These are phyloP conservation scores for Castor canadensis DNA, from an alignment of 2,113 vertebrate species.

Conservation along the genomic window DNA sequence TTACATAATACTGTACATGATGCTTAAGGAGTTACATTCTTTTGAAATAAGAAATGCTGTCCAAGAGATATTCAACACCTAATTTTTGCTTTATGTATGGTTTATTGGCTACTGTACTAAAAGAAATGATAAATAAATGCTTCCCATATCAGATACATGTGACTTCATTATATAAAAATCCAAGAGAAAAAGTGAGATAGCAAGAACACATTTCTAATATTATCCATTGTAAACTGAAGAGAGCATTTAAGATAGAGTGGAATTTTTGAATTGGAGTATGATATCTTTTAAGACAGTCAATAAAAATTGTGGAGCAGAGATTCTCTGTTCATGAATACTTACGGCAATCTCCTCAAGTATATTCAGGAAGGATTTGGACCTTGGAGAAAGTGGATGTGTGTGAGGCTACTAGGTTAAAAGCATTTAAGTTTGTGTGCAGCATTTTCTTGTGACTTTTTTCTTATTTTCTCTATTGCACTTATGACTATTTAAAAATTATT, in stretches of 20 bases:
- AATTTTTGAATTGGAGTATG: neutral
- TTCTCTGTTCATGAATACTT: neutral
- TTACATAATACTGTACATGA: neutral
- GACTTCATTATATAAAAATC: neutral
- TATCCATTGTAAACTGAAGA: neutral
- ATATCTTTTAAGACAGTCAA: neutral
- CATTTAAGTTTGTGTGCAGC: neutral
- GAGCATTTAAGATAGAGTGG: neutral
- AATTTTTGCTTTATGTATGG: neutral
- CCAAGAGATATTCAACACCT: neutral
- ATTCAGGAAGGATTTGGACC: neutral
- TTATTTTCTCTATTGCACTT: neutral
- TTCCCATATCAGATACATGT: neutral
- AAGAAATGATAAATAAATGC: neutral
- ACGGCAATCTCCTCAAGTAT: neutral
- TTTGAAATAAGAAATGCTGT: neutral
- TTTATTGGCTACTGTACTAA: neutral
- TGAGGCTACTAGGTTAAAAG: neutral
- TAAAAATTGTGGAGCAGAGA: neutral
- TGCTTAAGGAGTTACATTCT: neutral
- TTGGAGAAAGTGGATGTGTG: neutral
- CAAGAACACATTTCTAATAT: neutral
- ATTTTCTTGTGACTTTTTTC: neutral
- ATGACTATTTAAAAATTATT: neutral
- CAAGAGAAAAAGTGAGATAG: neutral